These are phyloP conservation scores for Tinea pellionella DNA, from an alignment of 2,888 invertebrate species.

Conservation along the genomic window DNA sequence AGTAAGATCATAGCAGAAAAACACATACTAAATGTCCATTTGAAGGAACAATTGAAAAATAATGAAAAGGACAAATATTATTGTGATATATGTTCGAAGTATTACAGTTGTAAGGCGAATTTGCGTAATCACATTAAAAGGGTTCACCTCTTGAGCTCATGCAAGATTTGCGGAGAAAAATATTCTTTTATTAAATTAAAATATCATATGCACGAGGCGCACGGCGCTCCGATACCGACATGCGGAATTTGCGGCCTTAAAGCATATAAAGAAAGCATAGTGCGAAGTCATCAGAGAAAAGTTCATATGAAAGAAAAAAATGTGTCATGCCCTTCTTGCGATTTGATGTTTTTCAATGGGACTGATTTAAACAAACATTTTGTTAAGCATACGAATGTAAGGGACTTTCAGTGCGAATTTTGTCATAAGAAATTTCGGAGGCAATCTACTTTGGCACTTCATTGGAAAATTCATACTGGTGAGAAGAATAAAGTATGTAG, in stretches of 20 bases:
- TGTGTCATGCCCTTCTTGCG: conserved; percentile 12
- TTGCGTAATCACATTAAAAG: neutral
- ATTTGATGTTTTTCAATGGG: conserved; percentile 23
- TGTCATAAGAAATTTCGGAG: conserved; percentile 30
- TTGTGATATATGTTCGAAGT: neutral
- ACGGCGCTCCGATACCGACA: conserved; percentile 25
- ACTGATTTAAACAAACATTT: conserved; percentile 17
- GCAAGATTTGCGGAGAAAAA: neutral
- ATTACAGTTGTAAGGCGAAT: neutral
- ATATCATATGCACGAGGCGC: conserved; percentile 17
- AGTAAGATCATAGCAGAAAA: no score
- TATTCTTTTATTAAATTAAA: neutral
- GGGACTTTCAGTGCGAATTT: conserved; percentile 23
- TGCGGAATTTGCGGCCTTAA: conserved; percentile 26
- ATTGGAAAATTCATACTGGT: conserved; percentile 23
- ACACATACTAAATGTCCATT: no score
- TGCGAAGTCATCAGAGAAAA: conserved; percentile 25
- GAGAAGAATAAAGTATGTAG: conserved; percentile 15
- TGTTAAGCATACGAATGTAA: conserved; percentile 23
- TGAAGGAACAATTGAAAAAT: neutral
- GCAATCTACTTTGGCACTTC: conserved; percentile 17
- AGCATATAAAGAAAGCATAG: conserved; percentile 18
- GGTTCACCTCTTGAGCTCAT: neutral
- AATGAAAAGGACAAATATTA: no score
- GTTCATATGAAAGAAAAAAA: conserved; percentile 16